Base-by-base conservation (phyloP, 37 sponge, comb jelly and placozoan species). In the Beroe ovata region DNA sequence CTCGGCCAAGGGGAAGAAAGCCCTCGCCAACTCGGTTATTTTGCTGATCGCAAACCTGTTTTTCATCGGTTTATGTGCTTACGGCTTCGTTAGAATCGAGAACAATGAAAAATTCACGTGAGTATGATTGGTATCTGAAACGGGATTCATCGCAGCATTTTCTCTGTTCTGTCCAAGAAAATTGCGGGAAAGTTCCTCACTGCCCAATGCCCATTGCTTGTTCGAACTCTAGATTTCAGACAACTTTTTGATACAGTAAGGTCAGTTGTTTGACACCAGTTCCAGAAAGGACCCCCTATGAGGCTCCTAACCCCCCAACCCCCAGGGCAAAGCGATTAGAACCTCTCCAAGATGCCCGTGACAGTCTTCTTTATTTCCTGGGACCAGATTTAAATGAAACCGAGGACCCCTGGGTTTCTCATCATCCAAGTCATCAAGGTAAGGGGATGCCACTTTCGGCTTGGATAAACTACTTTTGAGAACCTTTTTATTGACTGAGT, bases 1-100 rank as follows among this genome's bases (percentile, higher is more conserved):
- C 38, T 32, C 84, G 26, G 84, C 84, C 23, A 77, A 41, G 33
- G 84, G 84, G 28, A 39, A 42, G 84, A 77, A 77, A 41, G 84
- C 84, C 8, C 84, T 77, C 25, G 14, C 33, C 25, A 77, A 77
- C 84, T 39, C 84, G 0, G 3, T 77, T 4, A 23, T 77, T 26
- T 25, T 77, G 22, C 84, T 77, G 23, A 42, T 77, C 14, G 11
- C 33, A 8, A 77, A 77, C 28, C 1, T 77, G 4, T 23, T 77
- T 3, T 77, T 77, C 54, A n/a, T 77, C 1, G 33, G 36, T 8
- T 20, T 23, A 1, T 39, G 84, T 4, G 84, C 84, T 77, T 42
- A 32, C 54, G 54, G 22, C 4, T 42, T 77, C 38, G 42, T 42
- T 1, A 1, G 29, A 3, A 77, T 77, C 54, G 84, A 77, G 25